Percentiles rank a stretch among this genome's conserved stretches.
Evolutionary conservation across 2,113 vertebrate genomes (phyloP).

Genomic region (Lampris incognitus): DNA sequence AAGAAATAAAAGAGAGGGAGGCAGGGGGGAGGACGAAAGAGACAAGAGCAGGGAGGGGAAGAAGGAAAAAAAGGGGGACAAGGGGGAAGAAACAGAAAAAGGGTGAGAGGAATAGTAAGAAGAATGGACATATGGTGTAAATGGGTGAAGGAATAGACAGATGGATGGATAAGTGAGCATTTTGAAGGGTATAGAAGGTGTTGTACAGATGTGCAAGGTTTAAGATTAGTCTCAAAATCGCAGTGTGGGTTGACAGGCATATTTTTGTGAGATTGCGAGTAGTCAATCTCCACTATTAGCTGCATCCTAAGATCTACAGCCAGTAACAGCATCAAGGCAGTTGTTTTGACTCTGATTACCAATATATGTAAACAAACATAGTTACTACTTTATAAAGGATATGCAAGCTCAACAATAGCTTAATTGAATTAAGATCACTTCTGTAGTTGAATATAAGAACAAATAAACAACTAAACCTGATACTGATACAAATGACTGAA

Average conservation of each 20-base stretch:
- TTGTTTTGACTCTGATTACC: too few relatives aligned
- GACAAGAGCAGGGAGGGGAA: slow-evolving; percentile 8
- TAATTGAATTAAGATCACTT: too few relatives aligned
- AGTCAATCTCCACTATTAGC: too few relatives aligned
- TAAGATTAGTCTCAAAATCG: slow-evolving; percentile 11
- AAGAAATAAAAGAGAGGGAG: slow-evolving; percentile 62
- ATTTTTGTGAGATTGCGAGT: too few relatives aligned
- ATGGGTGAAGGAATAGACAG: slow-evolving; percentile 27
- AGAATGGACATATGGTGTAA: slow-evolving; percentile 29
- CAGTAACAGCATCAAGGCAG: too few relatives aligned
- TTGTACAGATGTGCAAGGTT: slow-evolving; percentile 2
- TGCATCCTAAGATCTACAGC: too few relatives aligned
- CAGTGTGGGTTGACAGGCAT: not conserved
- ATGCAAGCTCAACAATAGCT: too few relatives aligned
- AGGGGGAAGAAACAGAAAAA: slow-evolving; percentile 9
- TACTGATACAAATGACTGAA: too few relatives aligned
- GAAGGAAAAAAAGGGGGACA: slow-evolving; percentile 33
- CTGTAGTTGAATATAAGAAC: too few relatives aligned
- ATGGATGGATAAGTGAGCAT: slow-evolving; percentile 14
- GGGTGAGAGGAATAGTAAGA: slow-evolving; percentile 31
- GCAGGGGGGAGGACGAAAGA: slow-evolving; percentile 43
- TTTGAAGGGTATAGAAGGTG: not conserved
- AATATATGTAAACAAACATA: not conserved
- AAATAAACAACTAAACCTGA: too few relatives aligned
- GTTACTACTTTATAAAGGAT: too few relatives aligned